A percentile compares a stretch with the other conserved stretches of the same genome.
Conservation (phyloP, 2,797 vertebrate genomes). For the Miichthys miiuy region DNA sequence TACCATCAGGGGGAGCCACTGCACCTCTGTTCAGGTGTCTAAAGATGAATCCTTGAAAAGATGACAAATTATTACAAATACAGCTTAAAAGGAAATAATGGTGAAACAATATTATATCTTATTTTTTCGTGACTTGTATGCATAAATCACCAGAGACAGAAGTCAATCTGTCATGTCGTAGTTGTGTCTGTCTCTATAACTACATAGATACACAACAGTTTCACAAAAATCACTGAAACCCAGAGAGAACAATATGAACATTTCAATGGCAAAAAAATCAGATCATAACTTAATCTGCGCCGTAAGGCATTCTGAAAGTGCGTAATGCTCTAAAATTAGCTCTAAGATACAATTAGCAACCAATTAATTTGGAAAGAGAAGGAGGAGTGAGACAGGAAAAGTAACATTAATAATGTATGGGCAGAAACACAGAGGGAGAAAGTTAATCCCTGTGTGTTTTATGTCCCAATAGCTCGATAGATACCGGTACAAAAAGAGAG, state of each 20-base stretch:
- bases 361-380: conserved; percentile 69
- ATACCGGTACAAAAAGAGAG: conserved; percentile 7
- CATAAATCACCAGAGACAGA: neutral
- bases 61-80: neutral
- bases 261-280: conserved; percentile 5
- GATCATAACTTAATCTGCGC: conserved; percentile 13
- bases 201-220: too few species aligned
- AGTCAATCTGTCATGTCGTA: neutral
- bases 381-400: conserved; percentile 54
- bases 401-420: conserved; percentile 74
- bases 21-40: conserved; percentile 44
- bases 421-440: conserved; percentile 58
- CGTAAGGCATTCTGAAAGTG: conserved; percentile 34
- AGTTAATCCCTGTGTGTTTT: conserved; percentile 61
- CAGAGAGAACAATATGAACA: conserved; percentile 3
- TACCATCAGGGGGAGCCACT: conserved; percentile 55
- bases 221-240: conserved; percentile 6
- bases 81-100: neutral
- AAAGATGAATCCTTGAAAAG: conserved; percentile 36
- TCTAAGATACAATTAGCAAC: conserved; percentile 64
- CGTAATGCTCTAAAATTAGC: conserved; percentile 66
- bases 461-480: conserved; percentile 48
- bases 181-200: neutral
- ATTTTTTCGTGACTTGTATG: neutral
- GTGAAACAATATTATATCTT: neutral